These are phyloP conservation scores for Drosophila nr. perissopoda DNA, from an alignment of 2,888 invertebrate species.

Conservation along the genomic window DNA sequence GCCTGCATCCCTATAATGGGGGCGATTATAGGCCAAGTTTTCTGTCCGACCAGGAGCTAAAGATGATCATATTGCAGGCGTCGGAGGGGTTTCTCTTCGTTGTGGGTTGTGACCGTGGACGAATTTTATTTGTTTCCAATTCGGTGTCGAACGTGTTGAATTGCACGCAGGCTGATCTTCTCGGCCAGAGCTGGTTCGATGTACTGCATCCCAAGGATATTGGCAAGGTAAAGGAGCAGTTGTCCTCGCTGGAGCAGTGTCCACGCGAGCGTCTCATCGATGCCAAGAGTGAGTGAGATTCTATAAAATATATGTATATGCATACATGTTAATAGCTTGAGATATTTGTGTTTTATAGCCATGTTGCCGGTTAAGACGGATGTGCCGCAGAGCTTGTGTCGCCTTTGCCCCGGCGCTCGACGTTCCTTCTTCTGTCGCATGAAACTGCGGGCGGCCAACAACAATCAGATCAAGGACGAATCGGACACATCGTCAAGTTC, in stretches of 20 bases:
- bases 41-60: constrained; percentile 94
- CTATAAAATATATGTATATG: rapidly evolving
- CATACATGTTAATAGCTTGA: background rate
- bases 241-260: constrained; percentile 94
- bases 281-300: constrained; percentile 90
- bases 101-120: constrained; percentile 96
- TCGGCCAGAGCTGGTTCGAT: constrained; percentile 97
- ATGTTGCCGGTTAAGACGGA: constrained; percentile 96
- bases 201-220: constrained; percentile 97
- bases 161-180: constrained; percentile 93
- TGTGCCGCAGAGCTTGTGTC: constrained; percentile 90
- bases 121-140: constrained; percentile 95
- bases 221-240: constrained; percentile 96
- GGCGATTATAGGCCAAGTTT: constrained; percentile 92
- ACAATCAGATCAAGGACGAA: constrained; percentile 90
- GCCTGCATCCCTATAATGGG: constrained; percentile 90
- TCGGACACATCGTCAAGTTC: constrained; percentile 85
- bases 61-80: constrained; percentile 93
- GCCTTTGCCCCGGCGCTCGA: constrained; percentile 94
- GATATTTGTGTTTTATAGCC: constrained; percentile 86
- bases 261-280: constrained; percentile 95
- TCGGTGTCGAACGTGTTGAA: constrained; percentile 93
- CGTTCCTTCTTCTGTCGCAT: constrained; percentile 97
- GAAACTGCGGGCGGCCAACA: constrained; percentile 89
- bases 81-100: constrained; percentile 96